Conservation (phyloP, 2,113 vertebrate species). For the Ivindomyrus marchei region DNA sequence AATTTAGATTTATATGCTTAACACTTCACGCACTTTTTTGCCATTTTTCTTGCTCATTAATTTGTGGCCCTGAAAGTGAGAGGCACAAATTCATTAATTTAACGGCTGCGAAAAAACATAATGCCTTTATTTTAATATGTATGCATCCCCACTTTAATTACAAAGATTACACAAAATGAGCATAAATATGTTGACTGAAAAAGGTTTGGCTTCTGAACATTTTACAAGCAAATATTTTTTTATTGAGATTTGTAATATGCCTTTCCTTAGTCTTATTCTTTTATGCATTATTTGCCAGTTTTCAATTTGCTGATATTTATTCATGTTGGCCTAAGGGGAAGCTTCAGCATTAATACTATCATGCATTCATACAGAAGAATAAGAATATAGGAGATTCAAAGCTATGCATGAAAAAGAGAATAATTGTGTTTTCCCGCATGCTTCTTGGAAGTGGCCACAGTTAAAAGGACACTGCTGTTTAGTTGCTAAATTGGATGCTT, state of each 20-base stretch:
- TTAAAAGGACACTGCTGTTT: not conserved
- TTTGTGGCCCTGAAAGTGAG: conserved; percentile 41
- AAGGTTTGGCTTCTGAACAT: conserved; percentile 3
- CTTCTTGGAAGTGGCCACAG: not conserved
- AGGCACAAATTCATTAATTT: conserved; percentile 46
- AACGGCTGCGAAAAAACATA: conserved; percentile 38
- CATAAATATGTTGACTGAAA: conserved; percentile 9
- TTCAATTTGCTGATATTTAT: not conserved
- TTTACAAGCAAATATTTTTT: not conserved
- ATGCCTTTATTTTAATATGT: conserved; percentile 37
- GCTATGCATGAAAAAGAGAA: not conserved
- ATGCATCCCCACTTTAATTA: conserved; percentile 1
- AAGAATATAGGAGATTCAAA: not conserved
- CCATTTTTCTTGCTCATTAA: conserved; percentile 41
- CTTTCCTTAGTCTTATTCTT: not conserved
- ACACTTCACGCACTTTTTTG: conserved; percentile 38
- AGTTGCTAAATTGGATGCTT: not conserved
- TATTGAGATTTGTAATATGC: not conserved
- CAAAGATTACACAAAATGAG: conserved; percentile 9
- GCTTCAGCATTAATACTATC: not conserved
- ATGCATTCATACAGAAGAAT: not conserved
- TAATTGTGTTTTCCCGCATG: not conserved
- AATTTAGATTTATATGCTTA: conserved; percentile 52
- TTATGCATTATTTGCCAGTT: not conserved
- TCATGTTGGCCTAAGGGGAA: not conserved